These are phyloP conservation scores for Carposina sasakii DNA, from an alignment of 1,140 invertebrate species.

Conservation along the genomic window DNA sequence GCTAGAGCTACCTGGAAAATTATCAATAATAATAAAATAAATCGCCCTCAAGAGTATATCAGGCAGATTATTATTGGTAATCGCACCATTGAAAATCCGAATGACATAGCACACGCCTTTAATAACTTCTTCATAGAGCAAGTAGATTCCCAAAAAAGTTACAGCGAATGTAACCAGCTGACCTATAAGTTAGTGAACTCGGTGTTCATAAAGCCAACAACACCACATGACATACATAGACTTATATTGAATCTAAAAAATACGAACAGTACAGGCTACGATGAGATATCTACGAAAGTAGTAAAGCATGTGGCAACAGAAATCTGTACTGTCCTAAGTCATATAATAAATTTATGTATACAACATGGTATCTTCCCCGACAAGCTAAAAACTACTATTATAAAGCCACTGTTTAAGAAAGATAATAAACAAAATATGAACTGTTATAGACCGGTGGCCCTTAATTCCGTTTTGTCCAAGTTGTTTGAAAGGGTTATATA, in stretches of 20 bases:
- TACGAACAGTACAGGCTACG: slow-evolving; percentile 3
- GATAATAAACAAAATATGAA: slow-evolving; percentile 4
- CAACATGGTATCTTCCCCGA: slow-evolving; percentile 4
- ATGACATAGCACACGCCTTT: slow-evolving; percentile 6
- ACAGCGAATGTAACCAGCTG: not conserved
- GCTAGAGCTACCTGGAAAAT: slow-evolving; percentile 1
- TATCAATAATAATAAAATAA: slow-evolving; percentile 2
- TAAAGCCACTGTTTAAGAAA: slow-evolving; percentile 10
- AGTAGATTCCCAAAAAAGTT: not conserved
- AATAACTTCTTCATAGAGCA: slow-evolving; percentile 5
- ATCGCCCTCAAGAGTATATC: not conserved
- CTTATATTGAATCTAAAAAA: slow-evolving; percentile 9
- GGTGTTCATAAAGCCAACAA: slow-evolving; percentile 2
- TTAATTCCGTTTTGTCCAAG: slow-evolving; percentile 2
- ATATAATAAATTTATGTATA: slow-evolving; percentile 8
- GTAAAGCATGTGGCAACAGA: not conserved
- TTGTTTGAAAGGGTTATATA: no score
- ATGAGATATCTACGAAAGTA: slow-evolving; percentile 10
- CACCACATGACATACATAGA: slow-evolving; percentile 1
- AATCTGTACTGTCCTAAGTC: not conserved
- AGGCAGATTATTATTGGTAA: not conserved
- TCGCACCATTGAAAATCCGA: not conserved
- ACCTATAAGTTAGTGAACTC: not conserved
- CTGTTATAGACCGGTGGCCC: slow-evolving; percentile 3
- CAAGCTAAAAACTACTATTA: not conserved